A percentile compares a stretch with the other conserved stretches of the same genome.
Evolutionary conservation across 2,888 invertebrate species (phyloP).

Genomic region (Cantharis flavilabris): DNA sequence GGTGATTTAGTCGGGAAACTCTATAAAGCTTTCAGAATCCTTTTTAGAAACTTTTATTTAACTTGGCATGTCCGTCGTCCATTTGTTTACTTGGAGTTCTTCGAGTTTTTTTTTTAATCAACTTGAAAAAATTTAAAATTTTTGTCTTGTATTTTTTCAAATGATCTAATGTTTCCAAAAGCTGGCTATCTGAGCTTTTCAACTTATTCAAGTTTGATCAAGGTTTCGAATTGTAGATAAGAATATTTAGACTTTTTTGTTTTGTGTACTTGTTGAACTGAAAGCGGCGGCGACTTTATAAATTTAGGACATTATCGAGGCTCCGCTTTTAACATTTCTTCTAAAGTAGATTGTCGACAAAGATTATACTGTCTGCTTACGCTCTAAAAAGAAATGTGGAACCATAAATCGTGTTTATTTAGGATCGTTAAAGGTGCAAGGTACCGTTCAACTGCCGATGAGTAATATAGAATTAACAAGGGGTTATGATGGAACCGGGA

Average conservation of each 20-base stretch:
- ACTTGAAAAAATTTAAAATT: no score
- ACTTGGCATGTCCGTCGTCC: no score
- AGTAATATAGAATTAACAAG: conserved; percentile 1
- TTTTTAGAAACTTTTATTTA: background rate
- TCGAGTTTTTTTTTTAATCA: no score
- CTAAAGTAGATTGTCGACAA: background rate
- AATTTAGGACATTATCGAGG: background rate
- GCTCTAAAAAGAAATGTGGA: background rate
- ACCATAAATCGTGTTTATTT: background rate
- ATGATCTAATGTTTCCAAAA: no score
- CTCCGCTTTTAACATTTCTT: background rate
- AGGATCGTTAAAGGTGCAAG: background rate
- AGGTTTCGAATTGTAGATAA: background rate
- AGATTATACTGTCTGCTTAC: background rate
- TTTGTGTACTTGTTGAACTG: background rate
- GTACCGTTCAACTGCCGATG: background rate
- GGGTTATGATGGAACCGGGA: conserved; percentile 1
- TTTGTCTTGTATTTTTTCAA: no score
- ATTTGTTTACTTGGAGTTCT: no score
- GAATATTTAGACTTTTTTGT: background rate
- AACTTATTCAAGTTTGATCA: background rate
- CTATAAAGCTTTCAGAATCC: background rate
- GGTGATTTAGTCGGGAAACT: background rate
- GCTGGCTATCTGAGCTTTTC: no score
- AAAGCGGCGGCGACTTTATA: background rate